phyloP scores from a whole-genome alignment of 2,797 vertebrate species.

The Phrynocephalus forsythii region DNA sequence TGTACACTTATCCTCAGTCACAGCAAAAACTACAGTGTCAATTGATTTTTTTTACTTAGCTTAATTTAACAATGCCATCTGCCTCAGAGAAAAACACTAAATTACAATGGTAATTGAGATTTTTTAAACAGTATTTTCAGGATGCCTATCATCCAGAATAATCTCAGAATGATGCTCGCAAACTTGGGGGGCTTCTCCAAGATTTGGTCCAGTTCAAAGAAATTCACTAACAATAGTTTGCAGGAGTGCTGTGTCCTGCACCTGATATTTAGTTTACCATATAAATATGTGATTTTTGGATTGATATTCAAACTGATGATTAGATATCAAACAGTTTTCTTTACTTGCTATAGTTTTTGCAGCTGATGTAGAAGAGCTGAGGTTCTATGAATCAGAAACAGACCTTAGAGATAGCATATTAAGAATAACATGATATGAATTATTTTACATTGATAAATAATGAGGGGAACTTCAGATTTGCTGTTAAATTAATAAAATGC shows the following conservation, averaged over 20 bases:
- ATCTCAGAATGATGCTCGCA: background rate
- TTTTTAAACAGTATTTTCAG: background rate
- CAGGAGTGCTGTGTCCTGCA: too few species aligned
- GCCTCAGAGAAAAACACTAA: background rate
- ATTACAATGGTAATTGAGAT: background rate
- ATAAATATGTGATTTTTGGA: too few species aligned
- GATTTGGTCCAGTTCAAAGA: too few species aligned
- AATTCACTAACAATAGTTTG: too few species aligned
- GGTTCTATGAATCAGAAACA: background rate
- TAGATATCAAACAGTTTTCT: background rate
- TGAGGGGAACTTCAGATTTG: too few species aligned
- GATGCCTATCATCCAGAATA: background rate
- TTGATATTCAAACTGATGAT: too few species aligned
- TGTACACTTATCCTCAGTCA: fast-evolving
- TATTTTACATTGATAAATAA: too few species aligned
- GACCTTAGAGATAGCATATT: too few species aligned
- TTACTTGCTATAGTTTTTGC: background rate
- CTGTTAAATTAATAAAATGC: too few species aligned
- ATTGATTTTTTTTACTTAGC: constrained; percentile 1
- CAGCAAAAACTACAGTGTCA: background rate
- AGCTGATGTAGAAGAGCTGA: background rate
- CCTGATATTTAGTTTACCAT: too few species aligned
- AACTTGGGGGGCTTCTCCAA: too few species aligned
- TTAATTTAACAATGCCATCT: background rate
- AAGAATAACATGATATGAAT: too few species aligned